These are phyloP conservation scores for Leucoraja ocellata DNA, from an alignment of 2,797 vertebrate species.

Conservation along the genomic window DNA sequence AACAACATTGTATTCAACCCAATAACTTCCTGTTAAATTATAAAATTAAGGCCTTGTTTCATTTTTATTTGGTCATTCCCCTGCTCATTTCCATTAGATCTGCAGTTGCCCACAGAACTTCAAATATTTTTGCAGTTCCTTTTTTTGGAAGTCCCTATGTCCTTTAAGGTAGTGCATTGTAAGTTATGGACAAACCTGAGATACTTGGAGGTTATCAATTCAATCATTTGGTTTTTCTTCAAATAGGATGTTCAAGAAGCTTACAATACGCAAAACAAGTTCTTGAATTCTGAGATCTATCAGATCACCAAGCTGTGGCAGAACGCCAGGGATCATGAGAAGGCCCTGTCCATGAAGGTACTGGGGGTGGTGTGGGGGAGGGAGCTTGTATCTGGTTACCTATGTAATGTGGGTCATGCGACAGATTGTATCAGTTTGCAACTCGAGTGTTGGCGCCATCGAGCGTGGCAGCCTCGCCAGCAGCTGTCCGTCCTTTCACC, in stretches of 20 bases:
- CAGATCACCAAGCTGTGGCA: conserved; percentile 87
- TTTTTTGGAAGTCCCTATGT: no score
- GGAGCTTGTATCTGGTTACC: neutral
- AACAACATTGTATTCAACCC: no score
- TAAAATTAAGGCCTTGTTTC: no score
- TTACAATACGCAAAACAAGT: conserved; percentile 80
- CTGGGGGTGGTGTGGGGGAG: neutral
- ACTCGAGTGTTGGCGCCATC: no score
- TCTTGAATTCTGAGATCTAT: conserved; percentile 88
- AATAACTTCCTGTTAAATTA: neutral
- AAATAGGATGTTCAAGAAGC: conserved; percentile 83
- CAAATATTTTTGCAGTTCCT: no score
- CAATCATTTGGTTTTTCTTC: conserved; percentile 27
- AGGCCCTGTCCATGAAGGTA: conserved; percentile 80
- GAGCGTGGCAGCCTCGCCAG: no score
- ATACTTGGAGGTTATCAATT: neutral
- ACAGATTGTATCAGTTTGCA: neutral
- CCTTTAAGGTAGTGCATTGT: no score
- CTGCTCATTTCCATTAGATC: no score
- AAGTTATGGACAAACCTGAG: neutral
- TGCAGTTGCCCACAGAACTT: no score
- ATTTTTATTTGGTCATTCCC: no score
- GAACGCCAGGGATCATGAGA: conserved; percentile 76
- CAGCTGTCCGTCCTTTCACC: no score
- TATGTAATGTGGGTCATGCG: neutral